Base-by-base conservation (phyloP, 2,888 invertebrate species). In the Chironomus tentans region DNA sequence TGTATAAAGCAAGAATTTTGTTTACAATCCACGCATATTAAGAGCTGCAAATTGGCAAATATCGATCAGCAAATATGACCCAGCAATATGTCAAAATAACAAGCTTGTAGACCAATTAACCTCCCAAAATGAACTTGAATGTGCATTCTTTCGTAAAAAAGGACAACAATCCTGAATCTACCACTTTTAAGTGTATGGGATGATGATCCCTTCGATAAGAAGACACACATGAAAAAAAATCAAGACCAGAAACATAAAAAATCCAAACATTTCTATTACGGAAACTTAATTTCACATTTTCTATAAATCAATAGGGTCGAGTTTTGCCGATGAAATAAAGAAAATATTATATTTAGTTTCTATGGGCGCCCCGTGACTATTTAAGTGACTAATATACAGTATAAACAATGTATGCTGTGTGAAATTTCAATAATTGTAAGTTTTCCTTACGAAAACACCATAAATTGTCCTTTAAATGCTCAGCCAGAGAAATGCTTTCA, bases 331-430 rank as follows among this genome's bases (percentile, higher is more conserved):
- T 10, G n/a, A n/a, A n/a, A n/a, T n/a, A 38, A 38, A 38, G 5
- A 28, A 28, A 38, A 38, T 38, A 38, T 38, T 38, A 10, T 38
- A 10, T 38, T 38, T 38, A 38, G 38, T 38, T n/a, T 24, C 13
- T 24, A 65, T 65, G 65, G 65, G 65, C 65, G 62, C 65, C 65
- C 65, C 65, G 65, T 65, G 65, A 65, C 65, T 65, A 10, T n/a
- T 18, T 22, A 22, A 24, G 65, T 24, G 56, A 24, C 65, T 21
- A 65, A 65, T 21, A 18, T 6, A n/a, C n/a, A 56, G 18, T 56
- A 56, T 15, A 65, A 65, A 65, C 3, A 65, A 12, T 65, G 21
- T 65, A 24, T 21, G 65, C 65, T 13, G 65, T 24, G 65, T 65
- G 22, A 65, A 65, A 65, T 56, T 56, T 56, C 7, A 18, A 56